Conservation (phyloP, 2,797 vertebrate genomes). For the Argya squamiceps region DNA sequence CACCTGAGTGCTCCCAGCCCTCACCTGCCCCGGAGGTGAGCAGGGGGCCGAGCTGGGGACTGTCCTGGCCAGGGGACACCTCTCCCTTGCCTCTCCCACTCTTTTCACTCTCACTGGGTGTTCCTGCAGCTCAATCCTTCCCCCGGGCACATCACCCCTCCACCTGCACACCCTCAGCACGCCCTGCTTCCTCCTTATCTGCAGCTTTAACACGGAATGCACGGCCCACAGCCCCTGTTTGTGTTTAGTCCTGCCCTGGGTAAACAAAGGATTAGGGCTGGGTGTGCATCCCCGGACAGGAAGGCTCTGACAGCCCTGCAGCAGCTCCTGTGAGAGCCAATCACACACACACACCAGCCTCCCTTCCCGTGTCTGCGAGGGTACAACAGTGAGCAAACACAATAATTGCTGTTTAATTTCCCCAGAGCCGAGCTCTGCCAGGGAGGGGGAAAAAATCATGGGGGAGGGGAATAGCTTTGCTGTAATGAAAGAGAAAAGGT, state of each 20-base stretch:
- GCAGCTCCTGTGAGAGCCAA: background rate
- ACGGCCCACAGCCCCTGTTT: background rate
- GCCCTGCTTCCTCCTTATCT: background rate
- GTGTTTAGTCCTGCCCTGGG: constrained; percentile 28
- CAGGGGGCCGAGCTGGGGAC: background rate
- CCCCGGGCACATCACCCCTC: background rate
- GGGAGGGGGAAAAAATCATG: background rate
- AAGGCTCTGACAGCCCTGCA: background rate
- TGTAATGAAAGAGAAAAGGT: constrained; percentile 44
- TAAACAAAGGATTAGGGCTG: constrained; percentile 40
- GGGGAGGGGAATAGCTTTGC: background rate
- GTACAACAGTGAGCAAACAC: constrained; percentile 29
- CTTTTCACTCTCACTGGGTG: accelerated
- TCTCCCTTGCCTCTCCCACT: background rate
- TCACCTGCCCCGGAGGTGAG: background rate
- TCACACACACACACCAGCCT: background rate
- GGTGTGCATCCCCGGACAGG: background rate
- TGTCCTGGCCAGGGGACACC: background rate
- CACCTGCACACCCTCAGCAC: background rate
- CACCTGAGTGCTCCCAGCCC: background rate
- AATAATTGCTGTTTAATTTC: constrained; percentile 55
- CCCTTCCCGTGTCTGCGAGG: constrained; percentile 12
- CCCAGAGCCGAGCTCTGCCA: background rate
- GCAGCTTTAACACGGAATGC: background rate
- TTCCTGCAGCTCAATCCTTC: background rate